Conservation (phyloP, 1,140 invertebrate species). For the Drosophila arawakana region DNA sequence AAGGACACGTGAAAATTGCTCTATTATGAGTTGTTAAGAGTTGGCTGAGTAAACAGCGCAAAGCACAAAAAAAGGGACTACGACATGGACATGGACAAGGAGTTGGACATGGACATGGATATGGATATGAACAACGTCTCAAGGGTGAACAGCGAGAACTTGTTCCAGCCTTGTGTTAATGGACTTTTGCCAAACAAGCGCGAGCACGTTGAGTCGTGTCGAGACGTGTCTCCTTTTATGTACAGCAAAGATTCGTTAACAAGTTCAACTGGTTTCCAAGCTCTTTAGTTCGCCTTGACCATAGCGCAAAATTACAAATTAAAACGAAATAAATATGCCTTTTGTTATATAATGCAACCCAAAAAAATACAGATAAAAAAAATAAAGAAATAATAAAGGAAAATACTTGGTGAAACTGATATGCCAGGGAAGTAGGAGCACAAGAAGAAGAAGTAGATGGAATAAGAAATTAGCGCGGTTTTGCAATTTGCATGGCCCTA, state of each 20-base stretch:
- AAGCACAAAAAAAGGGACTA: conserved; percentile 26
- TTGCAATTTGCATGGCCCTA: conserved; percentile 75
- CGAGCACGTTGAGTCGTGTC: background rate
- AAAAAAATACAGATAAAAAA: conserved; percentile 36
- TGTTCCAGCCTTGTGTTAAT: conserved; percentile 68
- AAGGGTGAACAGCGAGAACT: conserved; percentile 63
- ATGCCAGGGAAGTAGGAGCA: conserved; percentile 32
- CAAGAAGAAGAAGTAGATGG: no score
- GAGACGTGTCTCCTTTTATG: conserved; percentile 25
- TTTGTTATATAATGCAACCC: conserved; percentile 69
- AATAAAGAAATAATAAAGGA: background rate
- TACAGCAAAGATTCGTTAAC: conserved; percentile 34
- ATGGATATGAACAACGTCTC: conserved; percentile 43
- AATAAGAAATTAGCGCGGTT: conserved; percentile 73
- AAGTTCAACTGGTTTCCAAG: conserved; percentile 74
- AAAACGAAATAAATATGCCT: conserved; percentile 83
- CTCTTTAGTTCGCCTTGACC: conserved; percentile 52
- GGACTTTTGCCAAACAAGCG: conserved; percentile 39
- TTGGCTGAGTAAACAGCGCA: conserved; percentile 73
- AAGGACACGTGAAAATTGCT: conserved; percentile 84
- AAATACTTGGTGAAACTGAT: conserved; percentile 66
- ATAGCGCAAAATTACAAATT: conserved; percentile 83
- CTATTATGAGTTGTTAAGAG: conserved; percentile 84
- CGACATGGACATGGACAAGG: conserved; percentile 55
- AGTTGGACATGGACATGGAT: conserved; percentile 38